phyloP scores from a whole-genome alignment of 2,888 invertebrate species.

The Sipha maydis region DNA sequence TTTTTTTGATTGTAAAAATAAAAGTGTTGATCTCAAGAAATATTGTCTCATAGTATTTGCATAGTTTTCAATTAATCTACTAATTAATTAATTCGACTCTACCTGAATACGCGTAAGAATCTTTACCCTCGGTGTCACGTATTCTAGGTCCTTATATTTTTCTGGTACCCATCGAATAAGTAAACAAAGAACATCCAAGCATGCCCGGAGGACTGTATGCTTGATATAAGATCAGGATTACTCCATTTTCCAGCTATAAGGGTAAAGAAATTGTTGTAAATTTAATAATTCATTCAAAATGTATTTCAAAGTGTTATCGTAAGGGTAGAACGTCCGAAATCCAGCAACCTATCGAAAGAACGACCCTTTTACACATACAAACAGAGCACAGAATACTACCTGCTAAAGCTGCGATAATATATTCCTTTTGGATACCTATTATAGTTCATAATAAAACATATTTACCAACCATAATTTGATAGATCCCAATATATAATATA shows the following conservation, averaged over 20 bases:
- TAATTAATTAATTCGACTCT: too few species aligned
- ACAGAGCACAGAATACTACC: not conserved
- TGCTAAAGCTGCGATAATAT: not conserved
- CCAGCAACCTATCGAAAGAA: conserved; percentile 14
- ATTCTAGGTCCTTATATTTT: not conserved
- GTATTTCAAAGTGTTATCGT: conserved; percentile 21
- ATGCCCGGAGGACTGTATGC: not conserved
- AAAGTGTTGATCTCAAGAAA: too few species aligned
- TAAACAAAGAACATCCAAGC: not conserved
- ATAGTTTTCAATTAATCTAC: not conserved
- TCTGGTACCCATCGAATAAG: not conserved
- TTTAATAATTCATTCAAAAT: conserved; percentile 40
- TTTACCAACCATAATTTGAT: not conserved
- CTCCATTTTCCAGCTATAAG: not conserved
- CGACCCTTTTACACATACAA: not conserved
- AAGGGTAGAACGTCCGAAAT: conserved; percentile 6
- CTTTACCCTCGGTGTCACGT: too few species aligned
- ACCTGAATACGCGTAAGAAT: not conserved
- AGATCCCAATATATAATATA: too few species aligned
- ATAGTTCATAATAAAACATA: not conserved
- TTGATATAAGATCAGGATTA: not conserved
- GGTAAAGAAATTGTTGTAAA: not conserved
- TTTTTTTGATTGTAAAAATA: too few species aligned
- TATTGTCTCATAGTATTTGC: too few species aligned
- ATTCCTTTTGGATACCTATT: not conserved